A percentile compares a stretch with the other conserved stretches of the same genome.
phyloP scores from a whole-genome alignment of 2,797 vertebrate genomes.

The Phrynocephalus vlangalii region DNA sequence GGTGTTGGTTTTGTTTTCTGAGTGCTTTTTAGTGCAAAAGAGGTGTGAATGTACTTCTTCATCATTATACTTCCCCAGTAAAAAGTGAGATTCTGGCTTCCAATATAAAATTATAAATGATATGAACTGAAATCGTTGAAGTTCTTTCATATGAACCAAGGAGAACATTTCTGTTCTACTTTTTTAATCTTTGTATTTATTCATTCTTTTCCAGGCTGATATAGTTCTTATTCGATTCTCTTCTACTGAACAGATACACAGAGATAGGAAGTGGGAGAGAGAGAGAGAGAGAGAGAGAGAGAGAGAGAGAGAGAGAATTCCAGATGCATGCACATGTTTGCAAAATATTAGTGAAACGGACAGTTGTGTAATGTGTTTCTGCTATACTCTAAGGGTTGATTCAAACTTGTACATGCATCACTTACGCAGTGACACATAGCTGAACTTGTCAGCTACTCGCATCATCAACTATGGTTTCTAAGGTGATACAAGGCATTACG shows the following conservation, averaged over 20 bases:
- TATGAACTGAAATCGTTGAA: neutral
- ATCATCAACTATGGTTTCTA: neutral
- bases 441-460: conserved; percentile 10
- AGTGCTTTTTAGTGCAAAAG: no score
- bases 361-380: rapidly evolving
- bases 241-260: neutral
- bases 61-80: neutral
- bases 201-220: neutral
- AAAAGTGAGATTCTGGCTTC: neutral
- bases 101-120: neutral
- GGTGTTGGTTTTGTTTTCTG: no score
- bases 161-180: neutral
- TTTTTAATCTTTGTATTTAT: neutral
- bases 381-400: neutral
- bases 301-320: neutral
- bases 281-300: neutral
- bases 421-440: neutral
- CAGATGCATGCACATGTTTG: neutral
- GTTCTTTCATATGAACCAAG: neutral
- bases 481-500: neutral
- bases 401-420: neutral
- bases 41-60: no score
- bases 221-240: neutral
- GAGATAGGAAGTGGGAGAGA: no score
- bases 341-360: neutral